A percentile compares a stretch with the other conserved stretches of the same genome.
These are phyloP conservation scores for Corticium candelabrum DNA, from an alignment of 37 sponge, comb jelly and placozoan genomes.

Conservation along the genomic window DNA sequence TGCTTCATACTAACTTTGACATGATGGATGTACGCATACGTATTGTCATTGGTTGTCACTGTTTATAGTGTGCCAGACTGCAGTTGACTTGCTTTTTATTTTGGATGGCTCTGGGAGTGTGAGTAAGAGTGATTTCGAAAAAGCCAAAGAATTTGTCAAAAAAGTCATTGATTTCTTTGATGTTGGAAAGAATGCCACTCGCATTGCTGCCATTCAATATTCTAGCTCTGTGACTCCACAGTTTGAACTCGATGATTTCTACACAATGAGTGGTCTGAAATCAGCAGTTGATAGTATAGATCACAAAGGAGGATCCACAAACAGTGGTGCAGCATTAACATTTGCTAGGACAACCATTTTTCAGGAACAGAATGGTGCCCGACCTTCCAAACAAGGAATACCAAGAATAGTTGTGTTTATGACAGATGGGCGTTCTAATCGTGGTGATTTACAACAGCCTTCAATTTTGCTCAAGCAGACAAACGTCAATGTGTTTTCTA, in stretches of 20 bases:
- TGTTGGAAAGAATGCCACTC: background rate
- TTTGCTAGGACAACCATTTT: constrained; percentile 25
- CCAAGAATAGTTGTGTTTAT: constrained; percentile 70
- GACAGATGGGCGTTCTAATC: constrained; percentile 80
- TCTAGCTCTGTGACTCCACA: background rate
- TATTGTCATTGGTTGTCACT: too few relatives aligned
- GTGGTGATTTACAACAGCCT: constrained; percentile 7
- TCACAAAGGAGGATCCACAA: constrained; percentile 55
- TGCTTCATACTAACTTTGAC: too few relatives aligned
- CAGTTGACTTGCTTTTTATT: background rate
- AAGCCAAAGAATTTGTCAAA: background rate
- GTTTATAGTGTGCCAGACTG: background rate
- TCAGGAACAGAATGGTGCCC: constrained; percentile 35
- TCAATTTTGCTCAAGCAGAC: constrained; percentile 36
- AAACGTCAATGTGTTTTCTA: constrained; percentile 33
- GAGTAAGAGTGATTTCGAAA: background rate
- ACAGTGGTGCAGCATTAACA: constrained; percentile 41
- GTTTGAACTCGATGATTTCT: constrained; percentile 33
- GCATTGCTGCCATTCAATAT: background rate
- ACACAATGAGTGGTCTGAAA: constrained; percentile 8
- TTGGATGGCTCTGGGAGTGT: constrained; percentile 11
- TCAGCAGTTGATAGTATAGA: constrained; percentile 5
- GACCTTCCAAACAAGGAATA: constrained; percentile 50
- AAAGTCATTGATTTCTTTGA: constrained; percentile 3
- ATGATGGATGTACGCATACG: too few relatives aligned